Evolutionary conservation across 2,888 invertebrate species (phyloP).

Genomic region (Nomada fabriciana): DNA sequence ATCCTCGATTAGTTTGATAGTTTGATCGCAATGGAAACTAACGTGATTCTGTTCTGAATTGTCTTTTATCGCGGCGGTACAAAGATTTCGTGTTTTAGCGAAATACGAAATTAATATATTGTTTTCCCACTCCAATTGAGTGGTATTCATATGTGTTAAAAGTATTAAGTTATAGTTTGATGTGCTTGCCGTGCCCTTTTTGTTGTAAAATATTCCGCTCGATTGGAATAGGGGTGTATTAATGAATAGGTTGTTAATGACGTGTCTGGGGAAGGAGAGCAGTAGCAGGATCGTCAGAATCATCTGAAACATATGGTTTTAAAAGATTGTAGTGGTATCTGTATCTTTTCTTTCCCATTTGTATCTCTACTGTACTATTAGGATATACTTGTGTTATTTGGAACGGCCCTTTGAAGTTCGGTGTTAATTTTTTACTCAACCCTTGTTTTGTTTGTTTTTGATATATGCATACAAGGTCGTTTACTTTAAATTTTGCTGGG

Average conservation of each 20-base stretch:
- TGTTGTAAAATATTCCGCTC: constrained; percentile 20
- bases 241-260: neutral
- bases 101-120: neutral
- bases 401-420: neutral
- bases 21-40: constrained; percentile 12
- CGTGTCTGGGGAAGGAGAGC: neutral
- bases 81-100: neutral
- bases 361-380: constrained; percentile 27
- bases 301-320: constrained; percentile 43
- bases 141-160: constrained; percentile 3
- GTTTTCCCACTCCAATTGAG: neutral
- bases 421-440: no score
- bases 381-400: constrained; percentile 7
- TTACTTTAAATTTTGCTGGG: neutral
- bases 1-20: neutral
- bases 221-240: neutral
- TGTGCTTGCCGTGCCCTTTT: neutral
- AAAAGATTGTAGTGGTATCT: constrained; percentile 37
- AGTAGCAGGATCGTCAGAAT: neutral
- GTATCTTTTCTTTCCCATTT: constrained; percentile 7
- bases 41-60: neutral
- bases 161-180: constrained; percentile 3
- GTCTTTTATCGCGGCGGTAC: neutral
- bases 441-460: neutral
- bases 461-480: neutral